Conservation (phyloP, 2,888 invertebrate species). For the Neria commutata region DNA sequence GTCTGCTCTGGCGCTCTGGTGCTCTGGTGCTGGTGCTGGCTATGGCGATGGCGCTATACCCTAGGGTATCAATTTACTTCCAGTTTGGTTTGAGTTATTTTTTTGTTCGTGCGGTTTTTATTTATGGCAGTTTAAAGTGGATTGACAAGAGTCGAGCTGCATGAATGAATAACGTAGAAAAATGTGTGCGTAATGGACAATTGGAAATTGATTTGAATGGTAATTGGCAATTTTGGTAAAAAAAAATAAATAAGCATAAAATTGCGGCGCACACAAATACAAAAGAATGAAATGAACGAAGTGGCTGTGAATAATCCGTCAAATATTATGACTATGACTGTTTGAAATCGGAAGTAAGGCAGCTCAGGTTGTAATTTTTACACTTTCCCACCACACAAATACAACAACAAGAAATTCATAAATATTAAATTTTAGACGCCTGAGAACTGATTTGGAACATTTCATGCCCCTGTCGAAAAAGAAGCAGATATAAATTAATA, state of each 20-base stretch:
- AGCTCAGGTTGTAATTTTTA: no score
- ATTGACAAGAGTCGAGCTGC: background rate
- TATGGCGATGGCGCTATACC: constrained; percentile 36
- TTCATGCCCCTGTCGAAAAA: no score
- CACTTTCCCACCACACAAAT: background rate
- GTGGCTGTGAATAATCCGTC: no score
- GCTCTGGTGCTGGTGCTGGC: background rate
- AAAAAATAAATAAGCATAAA: no score
- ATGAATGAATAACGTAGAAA: background rate
- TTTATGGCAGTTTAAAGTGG: constrained; percentile 21
- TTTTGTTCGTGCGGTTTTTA: constrained; percentile 18
- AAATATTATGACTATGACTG: no score
- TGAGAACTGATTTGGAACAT: constrained; percentile 1
- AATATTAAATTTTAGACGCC: background rate
- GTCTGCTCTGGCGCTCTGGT: background rate
- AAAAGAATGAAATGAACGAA: no score
- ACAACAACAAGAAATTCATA: background rate
- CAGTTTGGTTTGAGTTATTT: constrained; percentile 27
- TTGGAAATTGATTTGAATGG: constrained; percentile 30
- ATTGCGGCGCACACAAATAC: no score
- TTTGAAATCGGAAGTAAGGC: no score
- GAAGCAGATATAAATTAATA: constrained; percentile 19
- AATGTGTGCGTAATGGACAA: background rate
- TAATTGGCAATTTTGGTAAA: constrained; percentile 25
- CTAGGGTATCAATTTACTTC: constrained; percentile 60